A percentile compares a stretch with the other conserved stretches of the same genome.
Conservation (phyloP, 2,888 invertebrate species). For the Sisyra nigra region DNA sequence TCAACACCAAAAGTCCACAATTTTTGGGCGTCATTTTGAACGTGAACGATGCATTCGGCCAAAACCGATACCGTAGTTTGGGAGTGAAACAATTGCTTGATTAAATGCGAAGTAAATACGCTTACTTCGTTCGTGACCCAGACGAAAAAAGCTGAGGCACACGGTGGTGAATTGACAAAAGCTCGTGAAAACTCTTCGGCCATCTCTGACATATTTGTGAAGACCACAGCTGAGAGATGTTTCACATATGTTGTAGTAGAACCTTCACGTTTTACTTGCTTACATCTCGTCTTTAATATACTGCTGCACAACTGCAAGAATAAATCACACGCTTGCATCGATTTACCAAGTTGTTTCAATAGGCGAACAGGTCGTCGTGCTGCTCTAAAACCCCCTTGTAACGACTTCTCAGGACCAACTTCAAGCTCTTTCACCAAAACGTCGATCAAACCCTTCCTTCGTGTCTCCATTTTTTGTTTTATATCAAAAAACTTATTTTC, state of each 20-base stretch:
- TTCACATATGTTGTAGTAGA: conserved; percentile 65
- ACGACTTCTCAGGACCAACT: conserved; percentile 75
- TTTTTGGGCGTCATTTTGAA: conserved; percentile 57
- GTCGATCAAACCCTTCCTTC: conserved; percentile 65
- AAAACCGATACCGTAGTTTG: conserved; percentile 72
- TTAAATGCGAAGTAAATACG: conserved; percentile 62
- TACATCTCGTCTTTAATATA: conserved; percentile 63
- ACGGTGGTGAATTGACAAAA: conserved; percentile 61
- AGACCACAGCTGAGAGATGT: conserved; percentile 69
- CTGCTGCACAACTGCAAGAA: conserved; percentile 69
- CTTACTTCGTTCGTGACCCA: conserved; percentile 81
- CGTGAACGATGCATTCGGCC: conserved; percentile 71
- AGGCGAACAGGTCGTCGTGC: conserved; percentile 70
- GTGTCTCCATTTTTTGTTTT: conserved; percentile 42
- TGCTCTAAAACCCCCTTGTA: conserved; percentile 78
- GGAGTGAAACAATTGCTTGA: conserved; percentile 79
- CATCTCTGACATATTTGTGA: conserved; percentile 50
- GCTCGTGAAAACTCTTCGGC: conserved; percentile 57
- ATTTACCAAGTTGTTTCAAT: conserved; percentile 59
- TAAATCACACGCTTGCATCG: conserved; percentile 61
- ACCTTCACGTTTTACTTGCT: conserved; percentile 65
- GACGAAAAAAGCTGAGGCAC: conserved; percentile 70
- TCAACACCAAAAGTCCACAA: conserved; percentile 61
- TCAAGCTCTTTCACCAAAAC: conserved; percentile 80
- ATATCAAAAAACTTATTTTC: conserved; percentile 31